phyloP scores from a whole-genome alignment of 2,888 invertebrate genomes.

The Poecilobothrus nobilitatus region DNA sequence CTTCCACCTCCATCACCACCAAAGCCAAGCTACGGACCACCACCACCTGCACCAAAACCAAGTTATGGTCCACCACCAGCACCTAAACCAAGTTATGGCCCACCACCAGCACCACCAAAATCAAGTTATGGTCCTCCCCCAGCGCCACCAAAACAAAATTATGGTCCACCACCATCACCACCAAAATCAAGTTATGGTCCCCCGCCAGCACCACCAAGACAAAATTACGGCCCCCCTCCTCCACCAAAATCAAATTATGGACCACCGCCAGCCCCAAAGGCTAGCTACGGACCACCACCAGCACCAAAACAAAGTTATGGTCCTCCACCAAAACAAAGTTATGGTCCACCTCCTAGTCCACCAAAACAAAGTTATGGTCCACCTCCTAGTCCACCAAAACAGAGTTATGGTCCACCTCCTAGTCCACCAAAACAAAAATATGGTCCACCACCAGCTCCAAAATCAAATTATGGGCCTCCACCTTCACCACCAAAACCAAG shows the following conservation, averaged over 20 bases:
- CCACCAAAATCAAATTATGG: slow-evolving; percentile 43
- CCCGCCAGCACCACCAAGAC: slow-evolving; percentile 21
- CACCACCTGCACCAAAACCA: slow-evolving; percentile 39
- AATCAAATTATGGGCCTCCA: slow-evolving; percentile 32
- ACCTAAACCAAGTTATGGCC: not conserved
- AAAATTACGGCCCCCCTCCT: slow-evolving; percentile 28
- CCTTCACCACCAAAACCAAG: slow-evolving; percentile 17
- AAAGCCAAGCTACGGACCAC: slow-evolving; percentile 25
- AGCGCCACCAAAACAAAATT: slow-evolving; percentile 21
- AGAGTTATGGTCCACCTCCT: slow-evolving; percentile 25
- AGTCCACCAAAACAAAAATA: slow-evolving; percentile 15
- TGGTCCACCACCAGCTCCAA: slow-evolving; percentile 28
- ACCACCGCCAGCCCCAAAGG: slow-evolving; percentile 39
- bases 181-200: slow-evolving; percentile 45
- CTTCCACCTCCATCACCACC: slow-evolving; percentile 27
- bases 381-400: slow-evolving; percentile 19
- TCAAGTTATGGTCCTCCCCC: slow-evolving; percentile 37
- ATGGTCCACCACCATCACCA: slow-evolving; percentile 26
- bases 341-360: slow-evolving; percentile 23
- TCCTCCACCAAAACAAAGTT: slow-evolving; percentile 25
- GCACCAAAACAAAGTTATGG: slow-evolving; percentile 35
- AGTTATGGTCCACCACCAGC: slow-evolving; percentile 38
- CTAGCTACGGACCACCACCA: slow-evolving; percentile 43
- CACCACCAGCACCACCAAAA: slow-evolving; percentile 31
- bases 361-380: too few species aligned